Conservation (phyloP, 1,140 invertebrate species). For the Nephila pilipes region DNA sequence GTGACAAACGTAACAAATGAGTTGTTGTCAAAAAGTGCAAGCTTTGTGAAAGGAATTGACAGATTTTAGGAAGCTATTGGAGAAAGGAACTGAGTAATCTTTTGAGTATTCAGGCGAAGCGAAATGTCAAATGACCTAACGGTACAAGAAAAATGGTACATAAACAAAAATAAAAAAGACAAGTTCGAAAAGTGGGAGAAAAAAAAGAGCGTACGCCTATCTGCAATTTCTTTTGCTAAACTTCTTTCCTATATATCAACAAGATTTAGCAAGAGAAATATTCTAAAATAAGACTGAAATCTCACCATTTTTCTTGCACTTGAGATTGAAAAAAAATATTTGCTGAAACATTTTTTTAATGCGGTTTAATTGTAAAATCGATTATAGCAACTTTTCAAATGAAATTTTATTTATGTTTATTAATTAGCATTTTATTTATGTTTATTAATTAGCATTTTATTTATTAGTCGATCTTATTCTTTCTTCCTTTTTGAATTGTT, state of each 20-base stretch:
- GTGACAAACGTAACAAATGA: conserved; percentile 17
- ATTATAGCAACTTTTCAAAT: no score
- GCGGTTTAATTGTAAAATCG: no score
- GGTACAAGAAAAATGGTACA: not conserved
- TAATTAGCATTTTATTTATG: no score
- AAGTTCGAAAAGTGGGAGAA: accelerated
- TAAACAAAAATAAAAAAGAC: not conserved
- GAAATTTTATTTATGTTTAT: no score
- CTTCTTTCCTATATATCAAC: not conserved
- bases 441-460: no score
- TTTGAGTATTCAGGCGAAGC: not conserved
- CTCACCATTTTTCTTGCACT: no score
- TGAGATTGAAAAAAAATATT: no score
- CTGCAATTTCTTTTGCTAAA: not conserved
- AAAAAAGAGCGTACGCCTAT: not conserved
- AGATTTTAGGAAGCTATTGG: not conserved
- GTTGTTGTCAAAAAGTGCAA: conserved; percentile 27
- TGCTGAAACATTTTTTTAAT: no score
- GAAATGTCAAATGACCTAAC: conserved; percentile 6
- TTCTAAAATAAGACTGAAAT: no score
- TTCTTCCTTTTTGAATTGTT: no score
- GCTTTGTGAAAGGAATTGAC: conserved; percentile 1
- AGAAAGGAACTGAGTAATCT: not conserved
- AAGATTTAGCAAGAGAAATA: not conserved
- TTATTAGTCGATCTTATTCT: no score